Conservation (phyloP, 2,797 vertebrate genomes). For the Anolis apletophallus region DNA sequence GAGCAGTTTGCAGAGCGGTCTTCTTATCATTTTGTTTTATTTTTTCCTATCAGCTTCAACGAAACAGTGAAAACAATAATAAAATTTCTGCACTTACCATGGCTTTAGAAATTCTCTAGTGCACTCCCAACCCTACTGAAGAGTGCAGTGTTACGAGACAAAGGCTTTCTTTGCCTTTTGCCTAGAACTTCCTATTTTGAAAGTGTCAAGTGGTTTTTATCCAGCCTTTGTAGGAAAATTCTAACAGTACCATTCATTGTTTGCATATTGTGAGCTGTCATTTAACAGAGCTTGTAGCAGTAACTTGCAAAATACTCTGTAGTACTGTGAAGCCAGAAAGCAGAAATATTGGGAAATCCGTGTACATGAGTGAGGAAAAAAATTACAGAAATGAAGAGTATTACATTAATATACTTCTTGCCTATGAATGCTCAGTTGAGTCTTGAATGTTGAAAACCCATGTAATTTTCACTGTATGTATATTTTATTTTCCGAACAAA, state of each 20-base stretch:
- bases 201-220: slow-evolving; percentile 43
- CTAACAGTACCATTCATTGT: slow-evolving; percentile 38
- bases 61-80: background rate
- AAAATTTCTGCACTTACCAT: slow-evolving; percentile 60
- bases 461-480: background rate
- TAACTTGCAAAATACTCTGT: background rate
- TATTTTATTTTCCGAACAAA: background rate
- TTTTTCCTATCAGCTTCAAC: background rate
- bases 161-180: slow-evolving; percentile 45
- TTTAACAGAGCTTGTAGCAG: slow-evolving; percentile 17
- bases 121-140: background rate
- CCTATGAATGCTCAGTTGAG: background rate
- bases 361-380: background rate
- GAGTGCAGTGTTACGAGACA: background rate
- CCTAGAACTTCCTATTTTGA: slow-evolving; percentile 56
- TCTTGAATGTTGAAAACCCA: background rate
- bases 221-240: slow-evolving; percentile 42
- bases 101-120: background rate
- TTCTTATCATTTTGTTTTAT: background rate
- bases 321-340: background rate
- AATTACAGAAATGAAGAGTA: background rate
- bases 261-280: slow-evolving; percentile 48
- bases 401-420: background rate
- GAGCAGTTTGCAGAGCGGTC: background rate
- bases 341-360: background rate